Base-by-base conservation (phyloP, 1,140 invertebrate species). In the Ips nitidus region DNA sequence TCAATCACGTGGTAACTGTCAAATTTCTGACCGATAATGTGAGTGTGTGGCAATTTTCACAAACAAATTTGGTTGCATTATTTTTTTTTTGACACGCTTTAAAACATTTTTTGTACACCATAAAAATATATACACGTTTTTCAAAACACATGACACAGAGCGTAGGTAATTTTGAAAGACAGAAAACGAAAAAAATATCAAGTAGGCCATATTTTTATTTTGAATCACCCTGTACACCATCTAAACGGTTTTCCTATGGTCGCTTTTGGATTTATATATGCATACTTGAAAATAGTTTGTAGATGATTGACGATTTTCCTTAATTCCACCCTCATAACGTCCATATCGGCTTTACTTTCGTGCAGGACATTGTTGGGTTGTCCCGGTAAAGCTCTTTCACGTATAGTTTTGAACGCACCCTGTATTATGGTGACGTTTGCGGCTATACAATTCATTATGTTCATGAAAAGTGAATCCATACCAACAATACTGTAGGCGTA, bases 381-480 rank as follows among this genome's bases (percentile, higher is more conserved):
- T 62, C n/a, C 37, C 52, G 52, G 37, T 37, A 36, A 2, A 57
- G 69, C 66, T 63, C 78, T 66, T 53, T 72, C 67, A n/a, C 71
- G 43, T 41, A 76, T 67, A 3, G 74, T 77, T 22, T 42, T 6
- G 57, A 79, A 79, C 8, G 78, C 78, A 37, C 78, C 77, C 66
- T 77, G 73, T 6, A 79, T 69, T n/a, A 79, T 74, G 4, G 47
- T 43, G 45, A 79, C 61, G 66, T 78, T 75, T 5, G 66, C 71
- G 1, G 66, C 74, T 42, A 75, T 69, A 65, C 74, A 74, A 71
- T 79, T 79, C 69, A 79, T 75, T 40, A 78, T 75, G 60, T 78
- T 77, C 76, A 78, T 79, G 64, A 78, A 77, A 41, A 79, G 50
- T 2, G 76, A 74, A 55, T 79, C 78, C 70, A 78, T 76, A 2